Evolutionary conservation across 2,888 invertebrate genomes (phyloP).

Genomic region (Cordylochernes scorpioides): DNA sequence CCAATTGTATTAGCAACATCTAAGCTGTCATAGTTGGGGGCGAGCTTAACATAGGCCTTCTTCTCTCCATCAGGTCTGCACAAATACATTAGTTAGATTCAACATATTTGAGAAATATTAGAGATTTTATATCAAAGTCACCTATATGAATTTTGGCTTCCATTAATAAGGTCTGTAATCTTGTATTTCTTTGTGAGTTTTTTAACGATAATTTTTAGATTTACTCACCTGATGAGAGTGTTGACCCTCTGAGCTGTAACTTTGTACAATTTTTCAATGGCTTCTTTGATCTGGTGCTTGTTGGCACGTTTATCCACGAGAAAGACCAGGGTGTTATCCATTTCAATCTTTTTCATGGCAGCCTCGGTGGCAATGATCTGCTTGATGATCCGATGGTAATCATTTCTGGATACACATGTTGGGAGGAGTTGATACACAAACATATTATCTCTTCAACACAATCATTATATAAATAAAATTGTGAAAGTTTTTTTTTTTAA

Average conservation of each 20-base stretch:
- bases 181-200: no score
- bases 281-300: conserved; percentile 85
- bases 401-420: conserved; percentile 44
- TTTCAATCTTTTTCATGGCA: conserved; percentile 99
- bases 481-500: no score
- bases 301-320: conserved; percentile 83
- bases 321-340: conserved; percentile 97
- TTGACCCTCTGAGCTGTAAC: conserved; percentile 96
- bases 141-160: no score
- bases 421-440: no score
- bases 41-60: conserved; percentile 93
- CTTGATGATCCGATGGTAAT: conserved; percentile 90
- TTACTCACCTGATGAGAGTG: conserved; percentile 51
- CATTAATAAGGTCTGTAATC: no score
- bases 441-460: no score
- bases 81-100: no score
- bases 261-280: conserved; percentile 91
- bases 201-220: no score
- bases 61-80: conserved; percentile 93
- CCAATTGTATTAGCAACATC: conserved; percentile 99
- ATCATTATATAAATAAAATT: no score
- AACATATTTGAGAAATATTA: no score
- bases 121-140: no score
- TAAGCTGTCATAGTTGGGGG: conserved; percentile 91
- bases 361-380: conserved; percentile 97